Percentiles rank a stretch among this genome's conserved stretches.
These are phyloP conservation scores for Antheraea mylitta DNA, from an alignment of 1,140 invertebrate genomes.

Conservation along the genomic window DNA sequence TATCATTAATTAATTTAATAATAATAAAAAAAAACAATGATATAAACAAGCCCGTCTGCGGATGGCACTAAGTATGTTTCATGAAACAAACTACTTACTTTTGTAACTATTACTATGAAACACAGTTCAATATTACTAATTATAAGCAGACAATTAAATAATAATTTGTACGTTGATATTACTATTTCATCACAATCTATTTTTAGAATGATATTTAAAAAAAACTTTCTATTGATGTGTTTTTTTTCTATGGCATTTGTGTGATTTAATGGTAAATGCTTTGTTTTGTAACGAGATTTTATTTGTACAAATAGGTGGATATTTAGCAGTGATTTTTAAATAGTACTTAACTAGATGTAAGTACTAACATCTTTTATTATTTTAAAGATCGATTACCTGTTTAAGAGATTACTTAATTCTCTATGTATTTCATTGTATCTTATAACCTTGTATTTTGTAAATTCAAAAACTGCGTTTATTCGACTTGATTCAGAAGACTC, in stretches of 20 bases:
- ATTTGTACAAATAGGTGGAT: slow-evolving; percentile 12
- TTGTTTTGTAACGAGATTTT: not conserved
- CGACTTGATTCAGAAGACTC: too few relatives aligned
- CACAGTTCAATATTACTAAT: slow-evolving; percentile 54
- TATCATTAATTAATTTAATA: slow-evolving; percentile 33
- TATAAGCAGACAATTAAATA: slow-evolving; percentile 55
- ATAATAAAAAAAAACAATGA: slow-evolving; percentile 50
- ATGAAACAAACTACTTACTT: slow-evolving; percentile 41
- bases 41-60: slow-evolving; percentile 49
- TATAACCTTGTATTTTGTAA: too few relatives aligned
- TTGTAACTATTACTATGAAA: slow-evolving; percentile 45
- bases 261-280: slow-evolving; percentile 16
- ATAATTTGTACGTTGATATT: slow-evolving; percentile 62
- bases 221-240: not conserved
- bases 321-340: not conserved
- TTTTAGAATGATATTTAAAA: slow-evolving; percentile 14
- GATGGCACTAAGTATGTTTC: slow-evolving; percentile 73
- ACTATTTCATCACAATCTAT: slow-evolving; percentile 47
- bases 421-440: too few relatives aligned
- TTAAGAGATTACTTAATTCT: too few relatives aligned
- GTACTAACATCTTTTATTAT: not conserved
- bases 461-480: too few relatives aligned
- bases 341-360: not conserved
- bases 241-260: slow-evolving; percentile 14
- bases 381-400: not conserved